Percentiles rank a stretch among this genome's conserved stretches.
Conservation (phyloP, 2,797 vertebrate species). For the Myotis findleyi region DNA sequence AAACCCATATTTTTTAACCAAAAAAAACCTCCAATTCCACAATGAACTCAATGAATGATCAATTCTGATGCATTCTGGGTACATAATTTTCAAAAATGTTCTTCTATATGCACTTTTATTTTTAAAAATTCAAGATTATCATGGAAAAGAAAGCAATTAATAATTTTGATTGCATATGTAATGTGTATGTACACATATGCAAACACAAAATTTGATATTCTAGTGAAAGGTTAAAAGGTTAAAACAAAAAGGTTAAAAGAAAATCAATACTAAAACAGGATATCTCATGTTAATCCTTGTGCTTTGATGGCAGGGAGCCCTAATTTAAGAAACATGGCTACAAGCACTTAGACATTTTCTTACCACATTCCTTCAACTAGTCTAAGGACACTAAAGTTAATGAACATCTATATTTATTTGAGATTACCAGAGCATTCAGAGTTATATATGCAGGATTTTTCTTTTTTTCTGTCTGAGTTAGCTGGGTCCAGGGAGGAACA, state of each 20-base stretch:
- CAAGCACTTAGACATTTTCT: not conserved
- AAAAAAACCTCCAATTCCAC: not conserved
- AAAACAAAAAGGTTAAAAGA: not conserved
- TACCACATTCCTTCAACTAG: not conserved
- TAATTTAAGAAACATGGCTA: not conserved
- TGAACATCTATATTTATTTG: not conserved
- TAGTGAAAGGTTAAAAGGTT: not conserved
- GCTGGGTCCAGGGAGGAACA: not conserved
- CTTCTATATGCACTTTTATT: not conserved
- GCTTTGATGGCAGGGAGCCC: not conserved
- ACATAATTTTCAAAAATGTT: not conserved
- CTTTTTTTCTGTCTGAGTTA: not conserved
- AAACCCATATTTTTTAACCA: not conserved
- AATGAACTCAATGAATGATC: not conserved
- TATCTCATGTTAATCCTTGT: not conserved
- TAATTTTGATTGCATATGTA: not conserved
- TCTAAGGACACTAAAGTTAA: not conserved
- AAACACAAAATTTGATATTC: not conserved
- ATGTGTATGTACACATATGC: not conserved
- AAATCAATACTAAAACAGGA: not conserved
- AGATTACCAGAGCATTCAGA: not conserved
- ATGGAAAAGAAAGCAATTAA: not conserved
- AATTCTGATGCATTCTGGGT: not conserved
- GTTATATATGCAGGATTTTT: not conserved
- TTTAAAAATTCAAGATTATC: not conserved